A percentile compares a stretch with the other conserved stretches of the same genome.
phyloP scores from a whole-genome alignment of 2,797 vertebrate genomes.

The Pangasius sanitwongsei region DNA sequence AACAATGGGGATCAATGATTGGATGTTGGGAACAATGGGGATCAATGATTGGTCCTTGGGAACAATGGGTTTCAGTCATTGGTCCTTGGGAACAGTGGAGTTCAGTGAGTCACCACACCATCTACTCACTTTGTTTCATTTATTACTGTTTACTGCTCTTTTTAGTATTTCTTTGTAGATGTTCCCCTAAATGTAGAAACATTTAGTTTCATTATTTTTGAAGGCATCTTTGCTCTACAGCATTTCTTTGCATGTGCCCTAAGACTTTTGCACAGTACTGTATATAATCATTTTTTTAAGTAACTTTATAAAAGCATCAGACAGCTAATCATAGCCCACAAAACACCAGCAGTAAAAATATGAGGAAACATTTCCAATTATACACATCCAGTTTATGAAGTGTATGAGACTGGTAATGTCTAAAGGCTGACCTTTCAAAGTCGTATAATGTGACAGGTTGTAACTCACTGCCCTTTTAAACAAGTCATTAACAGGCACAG shows the following conservation, averaged over 20 bases:
- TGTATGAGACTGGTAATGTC: not conserved
- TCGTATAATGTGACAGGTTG: not conserved
- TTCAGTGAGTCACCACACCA: not conserved
- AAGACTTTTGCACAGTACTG: too few relatives aligned
- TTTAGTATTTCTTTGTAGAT: too few relatives aligned
- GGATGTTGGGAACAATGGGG: not conserved
- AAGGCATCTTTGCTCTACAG: too few relatives aligned
- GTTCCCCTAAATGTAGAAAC: too few relatives aligned
- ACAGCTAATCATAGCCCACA: not conserved
- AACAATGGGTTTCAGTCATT: not conserved
- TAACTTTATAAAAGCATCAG: not conserved
- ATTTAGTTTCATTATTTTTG: too few relatives aligned
- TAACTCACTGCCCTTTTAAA: not conserved
- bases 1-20: not conserved
- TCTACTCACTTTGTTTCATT: too few relatives aligned
- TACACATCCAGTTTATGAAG: not conserved
- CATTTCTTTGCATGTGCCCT: too few relatives aligned
- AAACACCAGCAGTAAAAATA: slow-evolving; percentile 8
- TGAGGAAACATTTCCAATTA: not conserved
- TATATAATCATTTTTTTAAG: not conserved
- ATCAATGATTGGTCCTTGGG: not conserved
- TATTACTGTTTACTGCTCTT: too few relatives aligned
- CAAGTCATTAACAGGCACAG: not conserved
- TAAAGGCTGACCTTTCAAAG: slow-evolving; percentile 29
- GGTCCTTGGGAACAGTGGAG: not conserved